phyloP scores from a whole-genome alignment of 2,113 vertebrate species.

The Vulpes ferrilata region DNA sequence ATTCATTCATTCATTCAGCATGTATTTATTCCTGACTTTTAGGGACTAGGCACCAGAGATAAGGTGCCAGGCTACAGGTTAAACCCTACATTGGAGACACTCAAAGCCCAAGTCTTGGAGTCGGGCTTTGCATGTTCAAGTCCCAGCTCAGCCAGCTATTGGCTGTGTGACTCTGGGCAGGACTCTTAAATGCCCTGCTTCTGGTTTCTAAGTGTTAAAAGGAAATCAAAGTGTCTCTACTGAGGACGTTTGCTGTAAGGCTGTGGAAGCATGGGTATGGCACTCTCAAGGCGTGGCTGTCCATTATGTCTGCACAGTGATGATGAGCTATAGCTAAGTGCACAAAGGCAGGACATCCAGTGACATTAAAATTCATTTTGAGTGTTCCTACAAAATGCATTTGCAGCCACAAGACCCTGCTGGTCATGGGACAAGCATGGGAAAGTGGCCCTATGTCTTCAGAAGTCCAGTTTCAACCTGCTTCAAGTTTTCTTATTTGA shows the following conservation, averaged over 20 bases:
- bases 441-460: too few relatives aligned
- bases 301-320: fast-evolving
- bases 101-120: background rate
- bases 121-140: background rate
- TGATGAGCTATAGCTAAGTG: fast-evolving
- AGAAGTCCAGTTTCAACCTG: background rate
- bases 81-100: fast-evolving
- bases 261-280: fast-evolving
- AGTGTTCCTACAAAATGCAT: background rate
- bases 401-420: fast-evolving
- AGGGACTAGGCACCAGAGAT: background rate
- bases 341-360: fast-evolving
- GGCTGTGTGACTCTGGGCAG: background rate
- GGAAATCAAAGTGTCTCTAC: fast-evolving
- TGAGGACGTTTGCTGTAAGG: background rate
- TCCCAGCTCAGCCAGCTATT: background rate
- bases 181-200: background rate
- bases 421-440: fast-evolving
- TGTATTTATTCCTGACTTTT: background rate
- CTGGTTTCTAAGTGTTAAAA: background rate
- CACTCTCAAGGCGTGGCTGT: fast-evolving
- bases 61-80: too few relatives aligned
- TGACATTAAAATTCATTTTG: background rate
- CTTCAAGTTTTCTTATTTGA: background rate
- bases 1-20: background rate